These are phyloP conservation scores for Chaenogobius annularis DNA, from an alignment of 2,113 vertebrate species.

Conservation along the genomic window DNA sequence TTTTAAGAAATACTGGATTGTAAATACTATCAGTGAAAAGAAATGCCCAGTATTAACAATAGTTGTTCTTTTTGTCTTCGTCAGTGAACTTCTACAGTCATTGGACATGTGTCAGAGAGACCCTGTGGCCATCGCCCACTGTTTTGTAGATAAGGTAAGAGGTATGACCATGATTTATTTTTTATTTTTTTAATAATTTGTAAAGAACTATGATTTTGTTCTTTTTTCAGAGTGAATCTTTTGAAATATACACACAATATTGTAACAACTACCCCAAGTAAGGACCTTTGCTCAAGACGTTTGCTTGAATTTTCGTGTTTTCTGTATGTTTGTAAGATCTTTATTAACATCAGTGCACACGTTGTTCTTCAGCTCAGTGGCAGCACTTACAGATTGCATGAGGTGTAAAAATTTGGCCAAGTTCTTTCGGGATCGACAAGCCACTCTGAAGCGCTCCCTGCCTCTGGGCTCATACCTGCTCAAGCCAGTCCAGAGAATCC, in stretches of 20 bases:
- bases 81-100: conserved; percentile 89
- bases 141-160: conserved; percentile 92
- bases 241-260: conserved; percentile 97
- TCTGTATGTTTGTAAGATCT: background rate
- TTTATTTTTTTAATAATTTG: background rate
- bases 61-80: background rate
- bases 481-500: conserved; percentile 96
- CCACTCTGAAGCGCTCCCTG: conserved; percentile 83
- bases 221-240: conserved; percentile 86
- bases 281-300: conserved; percentile 47
- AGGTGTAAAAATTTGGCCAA: conserved; percentile 88
- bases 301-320: background rate
- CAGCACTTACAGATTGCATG: conserved; percentile 90
- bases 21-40: background rate
- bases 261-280: conserved; percentile 99
- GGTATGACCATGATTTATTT: background rate
- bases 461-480: conserved; percentile 94
- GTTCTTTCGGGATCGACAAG: conserved; percentile 92
- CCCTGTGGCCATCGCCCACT: conserved; percentile 89
- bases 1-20: background rate
- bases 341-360: background rate
- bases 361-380: conserved; percentile 83
- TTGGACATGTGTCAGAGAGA: conserved; percentile 90
- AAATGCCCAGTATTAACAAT: background rate
- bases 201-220: background rate